phyloP scores from a whole-genome alignment of 2,113 vertebrate species.

The Clupea harengus region DNA sequence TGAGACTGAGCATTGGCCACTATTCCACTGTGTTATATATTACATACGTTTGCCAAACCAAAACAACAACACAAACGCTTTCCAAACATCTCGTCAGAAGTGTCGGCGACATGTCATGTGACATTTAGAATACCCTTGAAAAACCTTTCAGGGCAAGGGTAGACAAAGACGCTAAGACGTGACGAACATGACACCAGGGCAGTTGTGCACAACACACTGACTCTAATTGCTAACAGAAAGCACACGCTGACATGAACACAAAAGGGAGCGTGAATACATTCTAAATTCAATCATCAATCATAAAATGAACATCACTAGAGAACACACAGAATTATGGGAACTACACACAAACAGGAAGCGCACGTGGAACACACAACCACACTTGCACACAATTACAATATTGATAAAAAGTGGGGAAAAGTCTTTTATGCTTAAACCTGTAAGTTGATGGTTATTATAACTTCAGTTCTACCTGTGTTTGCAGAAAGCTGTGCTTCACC shows the following conservation, averaged over 20 bases:
- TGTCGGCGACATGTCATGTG: not conserved
- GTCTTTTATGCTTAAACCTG: not conserved
- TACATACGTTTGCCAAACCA: not conserved
- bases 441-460: not conserved
- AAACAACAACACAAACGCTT: not conserved
- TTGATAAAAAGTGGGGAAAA: not conserved
- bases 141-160: not conserved
- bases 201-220: no score
- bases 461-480: conserved; percentile 23
- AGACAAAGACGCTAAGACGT: no score
- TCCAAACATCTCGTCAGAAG: not conserved
- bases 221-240: no score
- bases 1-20: not conserved
- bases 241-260: no score
- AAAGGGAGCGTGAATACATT: no score
- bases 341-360: no score
- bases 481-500: conserved; percentile 78
- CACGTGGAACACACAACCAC: no score
- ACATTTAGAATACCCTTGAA: not conserved
- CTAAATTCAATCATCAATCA: no score
- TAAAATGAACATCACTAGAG: no score
- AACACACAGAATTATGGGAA: no score
- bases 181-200: no score
- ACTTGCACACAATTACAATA: no score
- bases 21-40: not conserved